Base-by-base conservation (phyloP, 2,888 invertebrate genomes). In the Cerastoderma edule region DNA sequence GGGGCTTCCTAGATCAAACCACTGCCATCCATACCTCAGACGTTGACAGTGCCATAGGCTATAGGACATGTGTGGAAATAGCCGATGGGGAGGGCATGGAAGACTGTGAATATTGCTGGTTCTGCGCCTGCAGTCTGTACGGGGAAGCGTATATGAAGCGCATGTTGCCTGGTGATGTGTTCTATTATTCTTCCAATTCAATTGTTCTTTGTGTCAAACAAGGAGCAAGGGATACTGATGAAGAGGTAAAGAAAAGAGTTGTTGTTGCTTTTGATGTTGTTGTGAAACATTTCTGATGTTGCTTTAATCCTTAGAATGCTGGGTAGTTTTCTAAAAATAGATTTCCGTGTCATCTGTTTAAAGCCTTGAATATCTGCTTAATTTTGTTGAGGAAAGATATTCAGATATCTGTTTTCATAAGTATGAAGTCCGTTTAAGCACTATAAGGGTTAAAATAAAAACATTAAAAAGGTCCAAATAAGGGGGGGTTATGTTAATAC, bases 121-220 rank as follows among this genome's bases (percentile, higher is more conserved):
- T 63, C 53, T 81, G 81, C 67, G 46, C 65, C 30, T 81, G 78
- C 50, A 32, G 44, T n/a, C 39, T 67, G 39, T 77, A 72, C 54
- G 70, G 67, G 22, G 46, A 67, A 5, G 74, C 68, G 50, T 66
- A 72, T n/a, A 60, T 44, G 10, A 69, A 77, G 66, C 83, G 75
- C 50, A 88, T 90, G 89, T 81, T 89, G 67, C 91, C 91, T 13
- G 91, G 91, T 5, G 91, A 91, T 84, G 87, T 91, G 50, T 91
- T 87, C 79, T 91, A 87, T 82, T 91, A 88, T 80, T 88, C 91
- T 13, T 83, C 90, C 64, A 91, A 91, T 82, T 91, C 91, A n/a
- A 87, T 87, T 67, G 91, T 91, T 57, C 71, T 91, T 39, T 91
- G 91, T 86, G 89, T 91, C 32, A 86, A 90, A 77, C 85, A 84